These are phyloP conservation scores for Enteromius anoplus DNA, from an alignment of 2,797 vertebrate species.

Conservation along the genomic window DNA sequence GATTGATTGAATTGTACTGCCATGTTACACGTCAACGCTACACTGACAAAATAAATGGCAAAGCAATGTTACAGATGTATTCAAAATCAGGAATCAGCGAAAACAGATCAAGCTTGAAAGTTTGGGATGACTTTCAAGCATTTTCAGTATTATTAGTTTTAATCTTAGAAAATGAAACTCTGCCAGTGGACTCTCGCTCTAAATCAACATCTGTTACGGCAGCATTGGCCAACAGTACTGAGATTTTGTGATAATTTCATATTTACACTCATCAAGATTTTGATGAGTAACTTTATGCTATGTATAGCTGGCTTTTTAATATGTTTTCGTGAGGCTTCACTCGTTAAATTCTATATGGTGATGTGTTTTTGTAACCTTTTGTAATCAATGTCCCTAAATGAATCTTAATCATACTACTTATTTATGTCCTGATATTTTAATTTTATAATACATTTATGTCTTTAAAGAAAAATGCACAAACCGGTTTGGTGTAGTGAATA, in stretches of 20 bases:
- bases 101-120: background rate
- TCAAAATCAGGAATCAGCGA: background rate
- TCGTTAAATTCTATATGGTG: background rate
- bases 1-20: background rate
- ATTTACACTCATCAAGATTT: slow-evolving; percentile 13
- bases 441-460: background rate
- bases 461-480: slow-evolving; percentile 4
- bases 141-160: slow-evolving; percentile 7
- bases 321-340: background rate
- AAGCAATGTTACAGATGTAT: background rate
- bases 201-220: slow-evolving; percentile 26
- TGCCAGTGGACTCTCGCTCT: slow-evolving; percentile 7
- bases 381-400: background rate
- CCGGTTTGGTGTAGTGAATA: background rate
- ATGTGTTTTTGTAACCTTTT: background rate
- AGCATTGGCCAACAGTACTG: background rate
- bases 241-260: background rate
- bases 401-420: background rate
- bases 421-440: background rate
- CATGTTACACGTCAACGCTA: background rate
- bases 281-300: slow-evolving; percentile 3
- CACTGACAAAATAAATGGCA: background rate
- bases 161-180: slow-evolving; percentile 35
- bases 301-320: background rate
- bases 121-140: slow-evolving; percentile 10